Evolutionary conservation across 2,113 vertebrate species (phyloP), one percentile per base, ranked within the genome.

Genomic region (Castor canadensis): DNA sequence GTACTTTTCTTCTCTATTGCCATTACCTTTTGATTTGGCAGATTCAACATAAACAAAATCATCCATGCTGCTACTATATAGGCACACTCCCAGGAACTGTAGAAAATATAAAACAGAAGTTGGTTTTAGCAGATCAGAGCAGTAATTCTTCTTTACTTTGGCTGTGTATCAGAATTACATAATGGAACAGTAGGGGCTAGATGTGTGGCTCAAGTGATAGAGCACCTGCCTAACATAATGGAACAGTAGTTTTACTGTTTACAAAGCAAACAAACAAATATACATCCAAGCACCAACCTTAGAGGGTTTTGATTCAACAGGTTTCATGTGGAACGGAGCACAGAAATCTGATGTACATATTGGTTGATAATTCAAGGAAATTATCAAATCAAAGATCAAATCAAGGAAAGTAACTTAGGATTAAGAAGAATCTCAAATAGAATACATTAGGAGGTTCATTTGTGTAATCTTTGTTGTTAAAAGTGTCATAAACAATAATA

Each of bases 21-120:
- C n/a, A n/a, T 95, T 97, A 96, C 84, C 81, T 97, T 90, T 93
- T 93, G 69, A 89, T 64, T 85, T 93, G 64, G 82, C 58, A 52
- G 56, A 94, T 92, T 90, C n/a, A 26, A 79, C 87, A 62, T 84
- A 90, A 71, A 89, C 26, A 64, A 47, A 87, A 85, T 75, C 80
- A 95, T 81, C 52, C 92, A 24, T 73, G 77, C 43, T 77, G 40
- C 9, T 85, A 32, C 35, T 97, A 97, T 88, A 38, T 73, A 40
- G 56, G 96, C n/a, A 93, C 22, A 87, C 49, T 95, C 94, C 89
- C 69, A 92, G 91, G 40, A 92, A 97, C 90, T 97, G 86, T 58
- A 94, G 26, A 6, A 35, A 93, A 93, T 38, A 75, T 35, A 86
- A 82, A 93, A 82, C 72, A 72, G 80, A 84, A 93, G 72, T 43